Percentiles rank a stretch among this genome's conserved stretches.
Evolutionary conservation across 2,888 invertebrate species (phyloP).

Genomic region (Crocallis elinguaria): DNA sequence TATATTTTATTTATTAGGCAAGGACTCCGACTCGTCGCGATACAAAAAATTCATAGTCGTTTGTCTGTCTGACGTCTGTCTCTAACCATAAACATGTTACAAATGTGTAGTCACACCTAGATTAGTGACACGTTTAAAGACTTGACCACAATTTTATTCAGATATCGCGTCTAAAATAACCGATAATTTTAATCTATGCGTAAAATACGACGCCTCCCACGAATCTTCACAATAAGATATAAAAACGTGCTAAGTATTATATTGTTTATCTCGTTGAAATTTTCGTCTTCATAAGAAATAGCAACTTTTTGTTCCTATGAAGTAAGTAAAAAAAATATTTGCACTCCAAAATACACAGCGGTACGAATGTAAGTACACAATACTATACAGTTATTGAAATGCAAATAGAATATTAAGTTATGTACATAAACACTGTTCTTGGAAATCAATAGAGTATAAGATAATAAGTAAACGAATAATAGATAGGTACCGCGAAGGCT

Average conservation of each 20-base stretch:
- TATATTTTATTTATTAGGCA: slow-evolving; percentile 67
- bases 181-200: background rate
- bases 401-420: slow-evolving; percentile 18
- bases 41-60: slow-evolving; percentile 45
- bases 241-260: background rate
- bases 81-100: slow-evolving; percentile 29
- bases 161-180: background rate
- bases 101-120: slow-evolving; percentile 29
- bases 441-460: slow-evolving; percentile 12
- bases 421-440: slow-evolving; percentile 16
- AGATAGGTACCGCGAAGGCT: background rate
- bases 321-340: slow-evolving; percentile 21
- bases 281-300: slow-evolving; percentile 13
- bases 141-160: slow-evolving; percentile 1
- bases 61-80: slow-evolving; percentile 40
- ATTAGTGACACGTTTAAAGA: slow-evolving; percentile 1
- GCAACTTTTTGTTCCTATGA: slow-evolving; percentile 10
- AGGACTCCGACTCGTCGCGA: slow-evolving; percentile 42
- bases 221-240: background rate
- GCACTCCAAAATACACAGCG: slow-evolving; percentile 19
- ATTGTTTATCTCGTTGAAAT: background rate
- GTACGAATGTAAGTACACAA: slow-evolving; percentile 20
- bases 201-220: background rate
- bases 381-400: slow-evolving; percentile 20
- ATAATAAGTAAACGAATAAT: slow-evolving; percentile 7